Conservation (phyloP, 2,888 invertebrate species). For the Rhingia rostrata region DNA sequence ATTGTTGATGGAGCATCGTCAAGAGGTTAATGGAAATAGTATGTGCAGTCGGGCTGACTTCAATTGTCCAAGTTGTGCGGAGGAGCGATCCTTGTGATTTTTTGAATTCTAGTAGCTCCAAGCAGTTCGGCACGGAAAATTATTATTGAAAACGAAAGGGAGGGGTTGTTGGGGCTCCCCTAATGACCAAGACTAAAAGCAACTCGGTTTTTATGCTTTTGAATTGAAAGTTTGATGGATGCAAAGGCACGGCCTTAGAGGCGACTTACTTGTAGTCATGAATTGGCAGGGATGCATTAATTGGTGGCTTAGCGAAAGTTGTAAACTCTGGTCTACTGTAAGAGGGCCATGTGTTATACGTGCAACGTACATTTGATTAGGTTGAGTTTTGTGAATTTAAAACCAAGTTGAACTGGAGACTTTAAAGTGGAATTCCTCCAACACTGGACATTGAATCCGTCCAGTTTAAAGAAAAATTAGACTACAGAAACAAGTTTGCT, state of each 20-base stretch:
- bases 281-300: not conserved
- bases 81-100: not conserved
- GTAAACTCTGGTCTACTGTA: too few relatives aligned
- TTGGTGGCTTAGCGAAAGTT: too few relatives aligned
- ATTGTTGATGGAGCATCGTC: constrained; percentile 25
- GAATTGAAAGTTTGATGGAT: constrained; percentile 39
- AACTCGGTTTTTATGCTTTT: constrained; percentile 21
- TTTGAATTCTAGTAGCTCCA: not conserved
- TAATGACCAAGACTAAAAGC: constrained; percentile 6
- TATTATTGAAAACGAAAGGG: not conserved
- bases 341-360: too few relatives aligned
- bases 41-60: not conserved
- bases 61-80: constrained; percentile 4
- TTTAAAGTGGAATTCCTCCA: too few relatives aligned
- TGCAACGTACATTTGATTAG: too few relatives aligned
- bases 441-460: too few relatives aligned
- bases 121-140: not conserved
- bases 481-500: too few relatives aligned
- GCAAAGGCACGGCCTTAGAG: constrained; percentile 23
- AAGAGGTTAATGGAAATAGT: constrained; percentile 10
- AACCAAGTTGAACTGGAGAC: too few relatives aligned
- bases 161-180: not conserved
- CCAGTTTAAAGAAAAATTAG: too few relatives aligned
- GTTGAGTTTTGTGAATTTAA: too few relatives aligned
- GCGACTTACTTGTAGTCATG: constrained; percentile 14